These are phyloP conservation scores for Ctenomys sociabilis DNA, from an alignment of 2,113 vertebrate genomes.

Conservation along the genomic window DNA sequence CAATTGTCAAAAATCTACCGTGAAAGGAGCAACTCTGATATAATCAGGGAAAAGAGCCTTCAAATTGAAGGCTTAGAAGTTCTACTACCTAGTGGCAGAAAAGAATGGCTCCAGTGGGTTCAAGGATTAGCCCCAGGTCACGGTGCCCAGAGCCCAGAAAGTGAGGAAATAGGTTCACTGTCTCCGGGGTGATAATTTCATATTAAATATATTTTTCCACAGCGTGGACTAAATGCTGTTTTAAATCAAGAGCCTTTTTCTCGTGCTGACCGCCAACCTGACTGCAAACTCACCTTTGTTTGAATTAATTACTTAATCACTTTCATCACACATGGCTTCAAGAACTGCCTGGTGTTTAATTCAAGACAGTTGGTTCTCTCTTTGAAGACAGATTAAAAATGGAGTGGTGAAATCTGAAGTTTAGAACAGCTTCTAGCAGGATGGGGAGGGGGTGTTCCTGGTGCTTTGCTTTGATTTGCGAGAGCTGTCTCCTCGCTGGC, in stretches of 20 bases:
- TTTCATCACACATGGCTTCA: conserved; percentile 73
- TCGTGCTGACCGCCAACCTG: conserved; percentile 68
- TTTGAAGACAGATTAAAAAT: conserved; percentile 83
- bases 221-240: conserved; percentile 54
- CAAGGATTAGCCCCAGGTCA: background rate
- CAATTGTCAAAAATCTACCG: background rate
- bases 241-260: conserved; percentile 65
- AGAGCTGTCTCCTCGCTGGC: conserved; percentile 49
- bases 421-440: conserved; percentile 68
- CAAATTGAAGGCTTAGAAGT: background rate
- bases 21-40: background rate
- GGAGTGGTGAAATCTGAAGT: conserved; percentile 71
- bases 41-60: background rate
- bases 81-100: background rate
- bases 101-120: background rate
- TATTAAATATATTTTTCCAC: background rate
- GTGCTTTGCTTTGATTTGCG: conserved; percentile 72
- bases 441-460: conserved; percentile 59
- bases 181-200: background rate
- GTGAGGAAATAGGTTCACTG: background rate
- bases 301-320: conserved; percentile 79
- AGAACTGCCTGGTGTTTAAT: conserved; percentile 76
- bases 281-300: conserved; percentile 75
- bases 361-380: conserved; percentile 84
- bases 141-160: background rate